Evolutionary conservation across 2,113 vertebrate genomes (phyloP), one percentile per base, ranked within the genome.

Genomic region (Aspiorhynchus laticeps): DNA sequence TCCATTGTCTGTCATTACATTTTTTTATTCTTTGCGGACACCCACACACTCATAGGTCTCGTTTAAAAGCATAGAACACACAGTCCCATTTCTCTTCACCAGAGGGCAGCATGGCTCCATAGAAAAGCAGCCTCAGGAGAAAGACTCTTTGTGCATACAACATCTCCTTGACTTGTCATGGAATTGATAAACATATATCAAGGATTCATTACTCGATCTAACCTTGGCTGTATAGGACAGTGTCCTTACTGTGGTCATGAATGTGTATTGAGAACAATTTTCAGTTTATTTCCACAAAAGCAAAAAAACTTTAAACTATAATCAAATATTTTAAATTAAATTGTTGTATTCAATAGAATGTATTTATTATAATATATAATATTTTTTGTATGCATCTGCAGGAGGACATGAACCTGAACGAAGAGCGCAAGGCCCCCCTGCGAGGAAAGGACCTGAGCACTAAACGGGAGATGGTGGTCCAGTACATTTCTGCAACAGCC

Each of bases 351-450:
- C 5, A 65, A 63, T 11, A 43, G 0, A 43, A 43, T 43, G 8
- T 43, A n/a, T 61, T 3, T 61, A 63, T 63, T 63, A 5, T 28
- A 65, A 28, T 63, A 26, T 63, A 12, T 26, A 5, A 76, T 59
- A 19, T n/a, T 61, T 10, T 80, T 36, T 61, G 2, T 82, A 7
- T 84, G 8, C 59, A 33, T 90, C 2, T 90, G 0, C 89, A 99
- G 98, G 98, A 99, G 93, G 98, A 99, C 93, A 99, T 99, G 98
- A 99, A 99, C 93, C 94, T 99, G 87, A 99, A 97, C 19, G 98
- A 99, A 92, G 98, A 99, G 8, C 96, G 97, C 1, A 99, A 99
- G 92, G 96, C 97, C 77, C 98, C 98, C 17, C 90, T 99, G 28
- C 94, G 98, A 84, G 96, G 96, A 87, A 99, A 99, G 88, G 98